Base-by-base conservation (phyloP, 2,797 vertebrate species). In the Fratercula arctica region DNA sequence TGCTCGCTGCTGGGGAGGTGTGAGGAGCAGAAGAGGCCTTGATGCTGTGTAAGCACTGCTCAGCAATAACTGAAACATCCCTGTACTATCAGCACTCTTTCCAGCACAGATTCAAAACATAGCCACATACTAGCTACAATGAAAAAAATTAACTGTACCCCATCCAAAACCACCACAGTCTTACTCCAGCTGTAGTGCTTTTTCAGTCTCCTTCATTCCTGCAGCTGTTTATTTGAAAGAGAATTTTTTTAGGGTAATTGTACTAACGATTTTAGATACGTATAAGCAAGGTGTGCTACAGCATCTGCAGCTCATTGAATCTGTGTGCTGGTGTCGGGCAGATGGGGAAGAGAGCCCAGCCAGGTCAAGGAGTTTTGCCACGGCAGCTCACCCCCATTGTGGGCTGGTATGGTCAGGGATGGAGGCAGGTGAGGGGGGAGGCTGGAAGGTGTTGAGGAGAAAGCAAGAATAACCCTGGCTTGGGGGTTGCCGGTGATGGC, bases 241-340 rank as follows among this genome's bases (percentile, higher is more conserved):
- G 2, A 31, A 2, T 28, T 29, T 13, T 19, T 50, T 26, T 23
- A 18, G 23, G 63, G 11, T 76, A 46, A 28, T 69, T 61, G 13
- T 26, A 11, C 17, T 60, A 41, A 20, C 4, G 21, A 1, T 56
- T 90, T 84, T 16, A 68, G 45, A 1, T 61, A 8, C 0, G 0
- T 61, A 5, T 77, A 53, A 74, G 29, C 20, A 59, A 46, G 15
- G 3, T 56, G 35, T 77, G 48, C 67, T 53, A 31, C 7, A 54
- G 83, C 39, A 51, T 26, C 67, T 79, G 45, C 69, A 77, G 50
- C 69, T 90, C 53, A 4, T 9, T n/a, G 25, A 41, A 35, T 46
- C 41, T 76, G 35, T 2, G 26, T 60, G 50, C 20, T 41, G 10
- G 10, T 1, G 1, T 54, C 1, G 0, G n/a, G 10, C 10, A 3